Evolutionary conservation across 2,888 invertebrate genomes (phyloP).

Genomic region (Drosophila pseudotalamancana): DNA sequence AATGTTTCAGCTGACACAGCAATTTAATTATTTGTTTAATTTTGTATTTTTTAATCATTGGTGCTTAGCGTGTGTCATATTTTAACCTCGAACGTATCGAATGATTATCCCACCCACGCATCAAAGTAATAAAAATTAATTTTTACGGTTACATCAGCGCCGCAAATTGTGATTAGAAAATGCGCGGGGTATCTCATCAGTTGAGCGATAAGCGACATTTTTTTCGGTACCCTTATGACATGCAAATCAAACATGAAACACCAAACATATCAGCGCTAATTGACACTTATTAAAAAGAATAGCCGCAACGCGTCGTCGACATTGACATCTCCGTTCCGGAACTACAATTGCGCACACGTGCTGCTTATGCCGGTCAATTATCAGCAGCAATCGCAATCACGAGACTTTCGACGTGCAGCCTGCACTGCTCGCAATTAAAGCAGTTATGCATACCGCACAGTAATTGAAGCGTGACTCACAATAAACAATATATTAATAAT

Average conservation of each 20-base stretch:
- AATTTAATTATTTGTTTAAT: conserved; percentile 27
- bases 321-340: conserved; percentile 45
- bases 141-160: conserved; percentile 66
- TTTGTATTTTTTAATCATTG: conserved; percentile 23
- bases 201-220: conserved; percentile 53
- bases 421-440: conserved; percentile 2
- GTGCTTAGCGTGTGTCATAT: conserved; percentile 3
- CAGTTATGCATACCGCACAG: neutral
- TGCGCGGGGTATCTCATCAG: conserved; percentile 38
- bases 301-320: conserved; percentile 13
- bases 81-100: conserved; percentile 25
- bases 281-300: conserved; percentile 69
- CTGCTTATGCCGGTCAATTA: conserved; percentile 36
- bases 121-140: conserved; percentile 46
- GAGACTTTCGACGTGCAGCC: conserved; percentile 35
- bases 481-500: neutral
- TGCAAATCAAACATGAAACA: conserved; percentile 40
- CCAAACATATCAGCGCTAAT: conserved; percentile 55
- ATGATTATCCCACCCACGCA: conserved; percentile 46
- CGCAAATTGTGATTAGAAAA: conserved; percentile 25
- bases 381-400: conserved; percentile 52
- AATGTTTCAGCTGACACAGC: conserved; percentile 35
- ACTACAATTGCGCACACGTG: conserved; percentile 57
- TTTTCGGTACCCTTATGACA: conserved; percentile 15
- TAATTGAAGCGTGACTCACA: neutral